phyloP scores from a whole-genome alignment of 1,140 invertebrate species.

The Eupeodes corollae region DNA sequence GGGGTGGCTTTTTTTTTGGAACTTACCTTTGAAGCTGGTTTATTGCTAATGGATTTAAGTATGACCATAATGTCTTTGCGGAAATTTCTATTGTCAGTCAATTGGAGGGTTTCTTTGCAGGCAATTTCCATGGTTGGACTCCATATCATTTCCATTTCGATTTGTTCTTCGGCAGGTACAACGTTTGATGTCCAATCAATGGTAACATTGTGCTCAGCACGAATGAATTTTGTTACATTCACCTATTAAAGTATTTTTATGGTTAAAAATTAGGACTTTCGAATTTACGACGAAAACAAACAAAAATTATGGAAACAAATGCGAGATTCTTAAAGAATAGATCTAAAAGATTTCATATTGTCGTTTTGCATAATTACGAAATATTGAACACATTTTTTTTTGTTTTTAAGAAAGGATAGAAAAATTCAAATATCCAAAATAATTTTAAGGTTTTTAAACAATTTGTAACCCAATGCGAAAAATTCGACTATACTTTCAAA shows the following conservation, averaged over 20 bases:
- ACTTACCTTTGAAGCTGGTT: conserved; percentile 18
- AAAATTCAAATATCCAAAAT: no score
- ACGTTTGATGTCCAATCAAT: conserved; percentile 41
- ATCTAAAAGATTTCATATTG: no score
- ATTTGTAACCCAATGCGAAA: no score
- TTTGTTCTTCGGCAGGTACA: conserved; percentile 38
- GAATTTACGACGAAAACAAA: neutral
- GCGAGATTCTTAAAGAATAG: no score
- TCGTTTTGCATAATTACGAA: no score
- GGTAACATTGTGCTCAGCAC: conserved; percentile 43
- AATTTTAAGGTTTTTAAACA: no score
- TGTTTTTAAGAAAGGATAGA: no score
- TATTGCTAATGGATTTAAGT: conserved; percentile 40
- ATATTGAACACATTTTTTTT: no score
- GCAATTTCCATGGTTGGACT: conserved; percentile 43
- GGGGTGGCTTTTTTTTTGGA: no score
- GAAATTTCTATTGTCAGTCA: conserved; percentile 49
- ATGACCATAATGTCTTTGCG: conserved; percentile 55
- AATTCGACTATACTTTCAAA: no score
- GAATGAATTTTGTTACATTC: conserved; percentile 44
- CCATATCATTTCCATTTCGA: conserved; percentile 48
- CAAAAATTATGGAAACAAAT: no score
- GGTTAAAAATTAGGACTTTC: neutral
- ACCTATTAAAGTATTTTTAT: conserved; percentile 43
- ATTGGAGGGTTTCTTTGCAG: conserved; percentile 48